Evolutionary conservation across 2,797 vertebrate species (phyloP).

Genomic region (Limnodromus scolopaceus): DNA sequence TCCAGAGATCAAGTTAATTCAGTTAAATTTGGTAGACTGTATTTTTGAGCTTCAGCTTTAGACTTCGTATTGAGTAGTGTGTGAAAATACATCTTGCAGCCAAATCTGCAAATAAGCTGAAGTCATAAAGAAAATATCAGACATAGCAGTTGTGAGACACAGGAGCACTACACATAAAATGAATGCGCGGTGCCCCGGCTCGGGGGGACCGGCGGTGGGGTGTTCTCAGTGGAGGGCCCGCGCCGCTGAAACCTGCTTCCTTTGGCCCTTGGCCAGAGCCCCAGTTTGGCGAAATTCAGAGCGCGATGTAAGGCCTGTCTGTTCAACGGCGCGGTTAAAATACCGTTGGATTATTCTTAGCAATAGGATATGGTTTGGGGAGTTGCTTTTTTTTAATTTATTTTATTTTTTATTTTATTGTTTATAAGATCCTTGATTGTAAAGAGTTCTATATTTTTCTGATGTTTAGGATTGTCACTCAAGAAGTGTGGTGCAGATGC

Average conservation of each 20-base stretch:
- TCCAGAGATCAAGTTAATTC: background rate
- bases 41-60: background rate
- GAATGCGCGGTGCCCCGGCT: background rate
- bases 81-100: constrained; percentile 50
- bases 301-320: constrained; percentile 29
- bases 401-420: background rate
- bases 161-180: constrained; percentile 46
- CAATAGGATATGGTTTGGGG: background rate
- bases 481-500: background rate
- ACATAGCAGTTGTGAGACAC: constrained; percentile 27
- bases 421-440: background rate
- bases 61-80: constrained; percentile 33
- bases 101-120: constrained; percentile 65
- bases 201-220: background rate
- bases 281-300: background rate
- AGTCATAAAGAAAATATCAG: constrained; percentile 71
- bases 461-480: constrained; percentile 2
- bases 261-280: constrained; percentile 17
- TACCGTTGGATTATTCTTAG: constrained; percentile 23
- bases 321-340: background rate
- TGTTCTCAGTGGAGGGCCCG: constrained; percentile 36
- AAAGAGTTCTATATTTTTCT: background rate
- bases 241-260: constrained; percentile 50
- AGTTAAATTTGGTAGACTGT: background rate
- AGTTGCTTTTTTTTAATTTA: background rate